These are phyloP conservation scores for Caenorhabditis tropicalis DNA, from an alignment of 1,140 invertebrate species.

Conservation along the genomic window DNA sequence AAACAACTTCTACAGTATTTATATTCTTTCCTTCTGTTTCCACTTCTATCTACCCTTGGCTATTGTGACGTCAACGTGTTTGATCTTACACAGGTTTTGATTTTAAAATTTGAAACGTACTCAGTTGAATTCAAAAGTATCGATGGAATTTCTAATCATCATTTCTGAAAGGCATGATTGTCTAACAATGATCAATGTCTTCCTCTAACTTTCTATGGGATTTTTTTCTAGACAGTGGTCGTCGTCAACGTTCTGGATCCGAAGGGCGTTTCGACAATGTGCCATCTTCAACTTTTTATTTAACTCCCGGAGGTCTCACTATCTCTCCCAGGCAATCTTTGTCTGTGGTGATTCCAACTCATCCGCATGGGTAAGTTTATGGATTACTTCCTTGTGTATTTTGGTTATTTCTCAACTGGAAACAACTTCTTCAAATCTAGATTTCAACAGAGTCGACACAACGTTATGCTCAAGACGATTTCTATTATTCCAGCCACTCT, in stretches of 20 bases:
- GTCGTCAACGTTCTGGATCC: conserved; percentile 12
- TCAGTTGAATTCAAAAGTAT: background rate
- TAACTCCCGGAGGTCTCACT: background rate
- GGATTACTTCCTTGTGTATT: background rate
- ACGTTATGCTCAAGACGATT: background rate
- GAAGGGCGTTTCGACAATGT: conserved; percentile 24
- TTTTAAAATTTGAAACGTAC: background rate
- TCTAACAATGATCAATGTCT: background rate
- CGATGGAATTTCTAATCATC: background rate
- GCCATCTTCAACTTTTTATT: conserved; percentile 13
- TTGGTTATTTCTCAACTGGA: background rate
- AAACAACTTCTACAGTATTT: conserved; percentile 2
- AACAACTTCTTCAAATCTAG: background rate
- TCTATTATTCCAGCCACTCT: background rate
- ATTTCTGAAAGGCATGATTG: background rate
- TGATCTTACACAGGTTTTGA: conserved; percentile 26
- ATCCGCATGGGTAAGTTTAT: conserved; percentile 24
- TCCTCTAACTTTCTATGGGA: background rate
- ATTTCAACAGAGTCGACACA: background rate
- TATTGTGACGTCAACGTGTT: conserved; percentile 17
- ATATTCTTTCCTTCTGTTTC: conserved; percentile 27
- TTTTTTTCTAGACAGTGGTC: conserved; percentile 20
- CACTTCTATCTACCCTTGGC: background rate
- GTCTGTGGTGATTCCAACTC: conserved; percentile 29
- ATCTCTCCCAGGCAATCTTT: conserved; percentile 9